Percentiles rank a stretch among this genome's conserved stretches.
phyloP scores from a whole-genome alignment of 2,113 vertebrate species.

The Orthochromis indermauri region DNA sequence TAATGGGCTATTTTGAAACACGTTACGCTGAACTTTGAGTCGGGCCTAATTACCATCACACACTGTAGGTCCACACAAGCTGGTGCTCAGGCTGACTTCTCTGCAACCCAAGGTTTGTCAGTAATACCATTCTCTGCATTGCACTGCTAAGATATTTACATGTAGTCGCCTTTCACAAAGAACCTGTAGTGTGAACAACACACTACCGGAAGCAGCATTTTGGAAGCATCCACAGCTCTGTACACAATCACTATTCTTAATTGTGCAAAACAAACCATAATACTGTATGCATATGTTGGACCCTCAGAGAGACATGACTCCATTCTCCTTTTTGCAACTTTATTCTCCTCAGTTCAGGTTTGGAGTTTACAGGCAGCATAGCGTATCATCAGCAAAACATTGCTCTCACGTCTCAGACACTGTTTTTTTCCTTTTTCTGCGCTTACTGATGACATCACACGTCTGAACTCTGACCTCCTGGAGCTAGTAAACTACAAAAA shows the following conservation, averaged over 20 bases:
- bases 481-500: background rate
- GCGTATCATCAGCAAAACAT: background rate
- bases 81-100: background rate
- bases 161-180: background rate
- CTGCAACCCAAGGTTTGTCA: background rate
- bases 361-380: background rate
- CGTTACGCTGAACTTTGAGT: background rate
- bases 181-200: background rate
- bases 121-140: background rate
- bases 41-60: background rate
- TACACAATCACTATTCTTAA: background rate
- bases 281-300: background rate
- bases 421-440: background rate
- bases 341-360: background rate
- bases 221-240: background rate
- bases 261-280: background rate
- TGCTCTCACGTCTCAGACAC: rapidly evolving
- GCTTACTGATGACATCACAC: background rate
- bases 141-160: background rate
- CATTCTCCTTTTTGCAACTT: background rate
- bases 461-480: background rate
- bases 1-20: background rate
- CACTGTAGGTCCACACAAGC: background rate
- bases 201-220: rapidly evolving
- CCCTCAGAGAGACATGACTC: background rate